Base-by-base conservation (phyloP, 1,140 invertebrate species). In the Penaeus chinensis region DNA sequence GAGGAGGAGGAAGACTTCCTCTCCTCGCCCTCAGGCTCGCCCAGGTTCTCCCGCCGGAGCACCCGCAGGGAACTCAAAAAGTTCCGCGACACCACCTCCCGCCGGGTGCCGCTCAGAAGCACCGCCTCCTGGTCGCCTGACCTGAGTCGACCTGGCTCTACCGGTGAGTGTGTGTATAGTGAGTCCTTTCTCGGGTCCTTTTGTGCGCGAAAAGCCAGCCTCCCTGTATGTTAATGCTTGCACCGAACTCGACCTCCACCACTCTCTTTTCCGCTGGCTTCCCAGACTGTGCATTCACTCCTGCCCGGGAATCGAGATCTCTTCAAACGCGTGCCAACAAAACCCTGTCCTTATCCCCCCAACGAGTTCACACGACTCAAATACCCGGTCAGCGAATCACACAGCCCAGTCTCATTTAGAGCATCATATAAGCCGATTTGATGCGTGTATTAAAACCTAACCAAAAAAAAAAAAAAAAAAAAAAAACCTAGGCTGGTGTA, bases 1-100 rank as follows among this genome's bases (percentile, higher is more conserved):
- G 79, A 87, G n/a, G 89, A 90, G 20, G 87, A 88, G 20, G 63
- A 84, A 5, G 19, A 79, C 18, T 62, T 77, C 16, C 24, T 54
- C 13, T 20, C 63, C 18, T 84, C 89, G 13, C 87, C 89, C n/a
- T 81, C 85, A 74, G 74, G 74, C 32, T 90, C 89, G 10, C 89
- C 89, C 2, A 82, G 85, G 47, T 89, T 90, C 86, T 86, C 82
- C 65, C 84, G 87, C 71, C 65, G 87, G 82, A 77, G 87, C 69
- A 88, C 86, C 80, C 37, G 89, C 24, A 80, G 89, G 84, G 86
- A 85, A 24, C 84, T 90, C 20, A 90, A 90, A 54, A 90, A 90
- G 61, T 89, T 84, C 84, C 65, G 87, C 19, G 87, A 90, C 42
- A 85, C 83, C 37, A 89, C 89, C 24, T 77, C 78, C 27, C 76